Base-by-base conservation (phyloP, 2,113 vertebrate species). In the Salvelinus fontinalis region DNA sequence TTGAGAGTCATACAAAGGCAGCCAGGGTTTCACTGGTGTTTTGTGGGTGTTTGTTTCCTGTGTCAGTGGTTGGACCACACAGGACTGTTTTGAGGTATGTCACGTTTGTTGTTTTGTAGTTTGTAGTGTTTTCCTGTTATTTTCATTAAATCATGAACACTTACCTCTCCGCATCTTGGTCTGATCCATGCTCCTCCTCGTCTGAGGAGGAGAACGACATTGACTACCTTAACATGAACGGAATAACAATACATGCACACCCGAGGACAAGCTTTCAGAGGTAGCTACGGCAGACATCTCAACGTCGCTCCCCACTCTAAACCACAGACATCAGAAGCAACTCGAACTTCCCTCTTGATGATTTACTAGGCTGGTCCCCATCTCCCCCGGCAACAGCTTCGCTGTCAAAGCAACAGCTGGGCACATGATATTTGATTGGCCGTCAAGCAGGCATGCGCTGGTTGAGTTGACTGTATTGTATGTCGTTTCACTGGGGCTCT, bases 321-420 rank as follows among this genome's bases (percentile, higher is more conserved):
- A 51, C 29, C 76, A 75, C 67, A 75, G 85, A 87, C 75, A 77
- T 16, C 16, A 24, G 77, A 81, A 79, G 83, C 90, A 92, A 90
- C 92, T 91, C 90, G 67, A 79, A 78, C 2, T 76, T 86, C 83
- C 67, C 81, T 76, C 67, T 70, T 75, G 7, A 73, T 88, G 86
- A 89, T 92, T 90, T 90, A 91, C 85, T 73, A 75, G 54, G 62
- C 34, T 29, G 73, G 59, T 75, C 79, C 9, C 49, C 44, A 81
- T 85, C 86, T 67, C 67, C 67, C 76, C 78, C 73, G 79, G 83
- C 86, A 89, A 85, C 80, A 80, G 74, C 79, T 75, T 76, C 77
- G 18, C 71, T 54, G 67, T 39, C 49, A 59, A 29, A 59, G 71
- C 79, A 88, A 91, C 91, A 93, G 90, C 91, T 91, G 92, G 87